phyloP scores from a whole-genome alignment of 2,113 vertebrate species.

The Ancistrus triradiatus region DNA sequence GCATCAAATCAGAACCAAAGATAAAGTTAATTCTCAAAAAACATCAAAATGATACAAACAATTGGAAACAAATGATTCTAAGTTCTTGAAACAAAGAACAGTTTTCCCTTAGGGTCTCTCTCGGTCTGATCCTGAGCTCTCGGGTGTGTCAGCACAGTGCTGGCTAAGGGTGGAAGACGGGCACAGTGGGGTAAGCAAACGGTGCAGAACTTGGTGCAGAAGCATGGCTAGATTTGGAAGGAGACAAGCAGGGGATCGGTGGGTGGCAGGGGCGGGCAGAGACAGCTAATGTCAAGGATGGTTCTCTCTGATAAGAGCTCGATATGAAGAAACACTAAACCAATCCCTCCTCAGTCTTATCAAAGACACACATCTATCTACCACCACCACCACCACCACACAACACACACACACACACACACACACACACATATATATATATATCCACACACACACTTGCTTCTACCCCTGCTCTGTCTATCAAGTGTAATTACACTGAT shows the following conservation, averaged over 20 bases:
- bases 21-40: too few species aligned
- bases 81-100: too few species aligned
- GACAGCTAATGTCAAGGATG: slow-evolving; percentile 72
- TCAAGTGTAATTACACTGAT: slow-evolving; percentile 78
- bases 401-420: slow-evolving; percentile 48
- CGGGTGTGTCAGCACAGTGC: too few species aligned
- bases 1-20: too few species aligned
- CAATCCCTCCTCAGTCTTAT: slow-evolving; percentile 66
- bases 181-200: background rate
- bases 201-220: slow-evolving; percentile 13
- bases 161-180: too few species aligned
- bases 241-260: slow-evolving; percentile 43
- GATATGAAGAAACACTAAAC: slow-evolving; percentile 70
- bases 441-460: slow-evolving; percentile 50
- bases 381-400: slow-evolving; percentile 41
- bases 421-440: background rate
- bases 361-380: slow-evolving; percentile 51
- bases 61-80: too few species aligned
- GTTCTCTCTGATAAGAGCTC: slow-evolving; percentile 76
- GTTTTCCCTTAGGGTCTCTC: too few species aligned
- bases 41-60: too few species aligned
- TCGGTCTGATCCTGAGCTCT: too few species aligned
- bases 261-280: slow-evolving; percentile 53
- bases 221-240: slow-evolving; percentile 46
- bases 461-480: slow-evolving; percentile 50